Evolutionary conservation across 2,797 vertebrate species (phyloP), one percentile per base, ranked within the genome.

Genomic region (Eospalax fontanierii): DNA sequence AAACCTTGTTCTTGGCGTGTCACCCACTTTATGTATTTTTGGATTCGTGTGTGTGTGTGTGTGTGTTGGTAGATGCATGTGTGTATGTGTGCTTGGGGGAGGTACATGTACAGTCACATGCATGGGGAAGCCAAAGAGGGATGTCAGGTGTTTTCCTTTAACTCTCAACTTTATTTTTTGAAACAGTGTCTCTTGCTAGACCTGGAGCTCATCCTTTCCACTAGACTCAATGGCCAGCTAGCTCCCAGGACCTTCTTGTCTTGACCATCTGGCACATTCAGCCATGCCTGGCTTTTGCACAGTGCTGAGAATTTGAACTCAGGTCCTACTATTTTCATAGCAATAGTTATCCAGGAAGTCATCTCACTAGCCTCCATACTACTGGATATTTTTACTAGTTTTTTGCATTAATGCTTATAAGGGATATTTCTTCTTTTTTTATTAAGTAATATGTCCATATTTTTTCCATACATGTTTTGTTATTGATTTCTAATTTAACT

Each of bases 401-500:
- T 65, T 85, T 15, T 43, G 16, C 38, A 75, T 3, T 3, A 68
- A 12, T 71, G 28, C 87, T 74, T 85, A n/a, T 54, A 11, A 16
- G 57, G 35, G 46, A 50, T 6, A 50, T 50, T 50, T 50, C 46
- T 50, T 50, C 46, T 50, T 50, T 50, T n/a, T n/a, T n/a, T n/a
- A n/a, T n/a, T n/a, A n/a, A n/a, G n/a, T n/a, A n/a, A n/a, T n/a
- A n/a, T n/a, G n/a, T n/a, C n/a, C n/a, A n/a, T n/a, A n/a, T n/a
- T n/a, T 83, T 84, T 63, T 81, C 40, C 18, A 40, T 57, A 33
- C 61, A 3, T 11, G 50, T 84, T 83, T n/a, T 78, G 7, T 83
- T 66, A 18, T 66, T 75, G 30, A 73, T 46, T 89, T 89, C 70
- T 75, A 96, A 54, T 50, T 46, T 89, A 85, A 21, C 57, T 38